These are phyloP conservation scores for Brevipalpus yothersi DNA, from an alignment of 1,140 invertebrate genomes.

Conservation along the genomic window DNA sequence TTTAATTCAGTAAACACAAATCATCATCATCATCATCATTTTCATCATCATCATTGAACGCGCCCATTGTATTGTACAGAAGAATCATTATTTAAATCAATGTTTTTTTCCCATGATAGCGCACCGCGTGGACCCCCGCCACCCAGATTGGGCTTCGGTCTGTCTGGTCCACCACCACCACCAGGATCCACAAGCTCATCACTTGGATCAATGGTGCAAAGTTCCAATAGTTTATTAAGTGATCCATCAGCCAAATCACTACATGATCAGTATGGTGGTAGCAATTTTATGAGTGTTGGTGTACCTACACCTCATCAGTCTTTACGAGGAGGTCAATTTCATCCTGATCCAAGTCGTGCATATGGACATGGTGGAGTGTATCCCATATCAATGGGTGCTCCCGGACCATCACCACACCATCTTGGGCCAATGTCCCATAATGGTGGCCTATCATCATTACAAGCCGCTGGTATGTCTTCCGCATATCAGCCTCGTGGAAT, in stretches of 20 bases:
- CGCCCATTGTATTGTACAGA: no score
- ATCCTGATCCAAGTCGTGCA: background rate
- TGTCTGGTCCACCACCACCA: no score
- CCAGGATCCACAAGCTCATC: no score
- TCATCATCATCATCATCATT: no score
- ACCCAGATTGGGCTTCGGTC: no score
- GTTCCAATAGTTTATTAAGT: background rate
- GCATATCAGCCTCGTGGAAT: background rate
- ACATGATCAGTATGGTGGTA: constrained; percentile 1
- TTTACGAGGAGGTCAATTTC: constrained; percentile 6
- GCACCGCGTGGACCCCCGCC: no score
- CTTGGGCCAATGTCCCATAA: background rate
- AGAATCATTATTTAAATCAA: no score
- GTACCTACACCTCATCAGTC: background rate
- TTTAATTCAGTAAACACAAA: no score
- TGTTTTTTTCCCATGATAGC: no score
- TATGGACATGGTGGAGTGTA: background rate
- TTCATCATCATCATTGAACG: no score
- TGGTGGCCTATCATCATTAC: background rate
- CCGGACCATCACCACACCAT: background rate
- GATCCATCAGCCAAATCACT: background rate
- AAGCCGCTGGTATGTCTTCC: background rate
- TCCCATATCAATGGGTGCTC: constrained; percentile 1
- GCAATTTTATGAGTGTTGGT: background rate
- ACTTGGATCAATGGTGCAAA: no score